Base-by-base conservation (phyloP, 2,113 vertebrate species). In the Alces alces region DNA sequence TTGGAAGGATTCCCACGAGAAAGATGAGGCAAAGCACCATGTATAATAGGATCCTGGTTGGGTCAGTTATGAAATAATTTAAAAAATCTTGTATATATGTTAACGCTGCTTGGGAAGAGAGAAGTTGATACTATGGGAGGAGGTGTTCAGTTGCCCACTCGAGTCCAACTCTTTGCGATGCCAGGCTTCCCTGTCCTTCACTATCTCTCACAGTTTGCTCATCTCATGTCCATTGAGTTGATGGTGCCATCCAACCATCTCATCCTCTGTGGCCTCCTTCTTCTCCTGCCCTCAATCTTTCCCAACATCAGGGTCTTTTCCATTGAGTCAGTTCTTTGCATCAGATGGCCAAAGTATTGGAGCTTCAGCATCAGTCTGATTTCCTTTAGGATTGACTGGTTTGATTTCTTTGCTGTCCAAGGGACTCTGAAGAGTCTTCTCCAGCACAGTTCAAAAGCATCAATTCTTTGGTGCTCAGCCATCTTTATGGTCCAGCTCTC, bases 151-250 rank as follows among this genome's bases (percentile, higher is more conserved):
- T 70, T 21, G 64, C 17, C 36, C 17, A 70, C 66, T 70, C 0
- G 8, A 11, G 66, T 23, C 5, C 19, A 70, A 6, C 19, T 23
- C 66, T 70, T 70, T 36, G n/a, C 1, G 0, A 70, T 0, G 0
- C n/a, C n/a, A 23, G 66, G n/a, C n/a, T 70, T 70, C 66, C 21
- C 5, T 39, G 66, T 39, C 66, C n/a, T 36, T 70, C 66, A 12
- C 66, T 23, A 0, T 70, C 66, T 39, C 19, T 36, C n/a, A 39
- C 66, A 39, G 66, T 70, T 39, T 70, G 19, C n/a, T 70, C 66
- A 12, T 23, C n/a, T 70, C 19, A 12, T 23, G n/a, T 23, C 66
- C 66, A 70, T 23, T 39, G 66, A 70, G 66, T 70, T 19, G 2
- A 1, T 39, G n/a, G 5, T 39, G 66, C 66, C 66, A 70, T 39